Evolutionary conservation across 2,888 invertebrate species (phyloP), one percentile per base, ranked within the genome.

Genomic region (Anodontia alba): DNA sequence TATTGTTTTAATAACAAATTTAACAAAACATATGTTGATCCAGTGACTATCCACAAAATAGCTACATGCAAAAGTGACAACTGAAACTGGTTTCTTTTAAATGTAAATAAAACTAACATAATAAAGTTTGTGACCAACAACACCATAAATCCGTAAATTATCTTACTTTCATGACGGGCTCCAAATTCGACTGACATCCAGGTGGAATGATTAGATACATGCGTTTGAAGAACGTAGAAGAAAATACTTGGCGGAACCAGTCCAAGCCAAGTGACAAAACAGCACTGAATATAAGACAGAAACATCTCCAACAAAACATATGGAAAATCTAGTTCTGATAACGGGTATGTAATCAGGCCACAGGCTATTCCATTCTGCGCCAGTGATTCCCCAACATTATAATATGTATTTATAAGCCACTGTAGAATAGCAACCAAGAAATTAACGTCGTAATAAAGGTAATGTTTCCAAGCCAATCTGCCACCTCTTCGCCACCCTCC

Each of bases 401-500:
- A 77, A 67, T 90, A 88, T 15, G 86, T 78, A 5, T 86, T 83
- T 29, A 81, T 69, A 8, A 81, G 51, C 78, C 81, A 87, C 51
- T 79, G 79, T 10, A 88, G 26, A 38, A 85, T 57, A 1, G 87
- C 87, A 8, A 86, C 87, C 8, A 90, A 42, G 33, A 90, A 83
- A 72, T 91, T 91, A 12, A 89, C 87, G 67, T 89, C 90, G n/a
- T 80, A 78, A 71, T 78, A 80, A 8, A 89, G n/a, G 71, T 83
- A 91, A 78, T 91, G 89, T 33, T 76, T 85, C 90, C 90, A 90
- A 0, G 86, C 88, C 10, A 78, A 57, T 31, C 86, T 81, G 20
- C 84, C 90, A 1, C 91, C 91, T 10, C 91, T 70, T 74, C 90
- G 68, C 91, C 91, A 91, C 0, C 91, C 91, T 2, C 91, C 91